A percentile compares a stretch with the other conserved stretches of the same genome.
Conservation (phyloP, 2,888 invertebrate species). For the Morpho deidamia region DNA sequence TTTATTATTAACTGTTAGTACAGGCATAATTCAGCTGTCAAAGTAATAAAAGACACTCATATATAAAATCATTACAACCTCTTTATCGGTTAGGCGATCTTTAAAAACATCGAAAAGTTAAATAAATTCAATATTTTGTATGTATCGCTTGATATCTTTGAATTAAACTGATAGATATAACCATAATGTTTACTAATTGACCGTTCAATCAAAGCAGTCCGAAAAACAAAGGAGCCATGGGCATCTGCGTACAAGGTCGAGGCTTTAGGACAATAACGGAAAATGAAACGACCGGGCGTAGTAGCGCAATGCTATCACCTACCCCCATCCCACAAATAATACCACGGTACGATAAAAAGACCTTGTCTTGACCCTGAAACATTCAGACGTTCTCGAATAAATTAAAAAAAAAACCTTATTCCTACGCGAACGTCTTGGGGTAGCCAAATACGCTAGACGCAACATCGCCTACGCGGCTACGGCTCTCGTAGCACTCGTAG, state of each 20-base stretch:
- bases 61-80: too few species aligned
- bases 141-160: neutral
- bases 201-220: constrained; percentile 22
- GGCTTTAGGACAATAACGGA: constrained; percentile 25
- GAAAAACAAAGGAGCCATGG: constrained; percentile 46
- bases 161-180: neutral
- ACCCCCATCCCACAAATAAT: constrained; percentile 23
- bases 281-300: constrained; percentile 14
- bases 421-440: constrained; percentile 1
- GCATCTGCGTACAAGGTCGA: constrained; percentile 42
- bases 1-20: too few species aligned
- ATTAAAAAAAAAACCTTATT: neutral
- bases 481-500: constrained; percentile 24
- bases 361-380: constrained; percentile 67
- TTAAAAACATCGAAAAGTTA: too few species aligned
- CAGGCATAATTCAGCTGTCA: too few species aligned
- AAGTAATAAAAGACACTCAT: too few species aligned
- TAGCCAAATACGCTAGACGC: constrained; percentile 5
- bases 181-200: constrained; percentile 8
- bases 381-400: constrained; percentile 4
- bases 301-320: neutral
- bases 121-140: neutral
- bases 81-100: too few species aligned
- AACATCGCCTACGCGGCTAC: constrained; percentile 27
- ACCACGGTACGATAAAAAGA: constrained; percentile 35